Base-by-base conservation (phyloP, 1,140 invertebrate species). In the Theocolax elegans region DNA sequence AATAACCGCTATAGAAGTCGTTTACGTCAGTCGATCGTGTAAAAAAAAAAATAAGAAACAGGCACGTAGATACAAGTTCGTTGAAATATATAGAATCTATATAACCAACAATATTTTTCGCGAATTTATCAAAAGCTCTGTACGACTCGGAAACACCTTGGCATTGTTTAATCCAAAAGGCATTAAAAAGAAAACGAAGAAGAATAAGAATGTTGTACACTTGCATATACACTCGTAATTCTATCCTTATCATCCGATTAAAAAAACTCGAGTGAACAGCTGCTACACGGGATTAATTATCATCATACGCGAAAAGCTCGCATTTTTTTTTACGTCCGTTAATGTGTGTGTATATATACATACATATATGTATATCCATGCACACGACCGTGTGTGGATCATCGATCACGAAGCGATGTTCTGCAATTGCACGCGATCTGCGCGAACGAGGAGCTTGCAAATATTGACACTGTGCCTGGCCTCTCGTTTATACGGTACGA, bases 381-480 rank as follows among this genome's bases (percentile, higher is more conserved):
- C 17, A 12, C 54, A 38, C n/a, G 9, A n/a, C n/a, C 56, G 56
- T 21, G 56, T 13, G 35, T 21, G 21, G 35, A 42, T 59, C 19
- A 23, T 59, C 31, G 56, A 59, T 38, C 56, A 59, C 19, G 17
- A 2, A n/a, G n/a, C n/a, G 29, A 35, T 13, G 29, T 19, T 31
- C 2, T 19, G 53, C 49, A 31, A 56, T 19, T 56, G 29, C 29
- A 56, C 29, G 56, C 56, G 38, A 59, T 42, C 31, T 38, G 7
- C 21, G 6, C 35, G 25, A 8, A 21, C 56, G 13, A 59, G 2
- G n/a, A 19, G 13, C 38, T 42, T 3, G 56, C 56, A 59, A 59
- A 59, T 59, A 59, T 59, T 59, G 56, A 59, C 38, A 42, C 38
- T 7, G n/a, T 13, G 17, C 35, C 12, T 42, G 29, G n/a, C n/a